phyloP scores from a whole-genome alignment of 2,797 vertebrate genomes.

The Malacoctenus gilli region DNA sequence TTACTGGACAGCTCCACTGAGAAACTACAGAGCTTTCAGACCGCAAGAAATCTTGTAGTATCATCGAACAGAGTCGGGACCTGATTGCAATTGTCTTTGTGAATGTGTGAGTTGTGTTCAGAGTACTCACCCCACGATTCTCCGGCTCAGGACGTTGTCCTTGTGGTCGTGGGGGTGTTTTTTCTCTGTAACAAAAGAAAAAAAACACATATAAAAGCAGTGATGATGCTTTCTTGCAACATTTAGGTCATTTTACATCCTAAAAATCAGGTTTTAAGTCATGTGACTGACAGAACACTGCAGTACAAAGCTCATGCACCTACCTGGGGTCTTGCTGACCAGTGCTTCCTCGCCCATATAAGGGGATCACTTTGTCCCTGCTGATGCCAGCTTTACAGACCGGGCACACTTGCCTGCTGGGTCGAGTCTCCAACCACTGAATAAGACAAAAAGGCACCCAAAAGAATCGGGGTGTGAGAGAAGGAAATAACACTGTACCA shows the following conservation, averaged over 20 bases:
- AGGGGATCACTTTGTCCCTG: conserved; percentile 96
- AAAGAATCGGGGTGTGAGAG: too few relatives aligned
- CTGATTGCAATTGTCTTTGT: not conserved
- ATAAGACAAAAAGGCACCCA: too few relatives aligned
- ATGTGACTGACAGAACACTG: too few relatives aligned
- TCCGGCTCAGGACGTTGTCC: conserved; percentile 98
- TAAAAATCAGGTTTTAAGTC: too few relatives aligned
- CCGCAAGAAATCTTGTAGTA: not conserved
- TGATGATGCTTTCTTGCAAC: not conserved
- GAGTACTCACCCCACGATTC: conserved; percentile 92
- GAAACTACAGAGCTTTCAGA: not conserved
- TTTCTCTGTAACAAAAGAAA: conserved; percentile 83
- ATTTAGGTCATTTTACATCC: too few relatives aligned
- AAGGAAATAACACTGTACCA: not conserved
- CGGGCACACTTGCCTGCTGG: conserved; percentile 97
- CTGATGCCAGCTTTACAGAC: conserved; percentile 99
- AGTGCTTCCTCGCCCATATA: conserved; percentile 96
- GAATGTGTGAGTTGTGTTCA: too few relatives aligned
- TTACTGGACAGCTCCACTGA: conserved; percentile 22
- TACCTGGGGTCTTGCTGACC: conserved; percentile 97
- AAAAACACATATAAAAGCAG: conserved; percentile 10
- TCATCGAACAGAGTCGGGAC: not conserved
- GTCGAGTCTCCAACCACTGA: conserved; percentile 97
- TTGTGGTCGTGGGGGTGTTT: conserved; percentile 96
- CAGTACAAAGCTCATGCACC: too few relatives aligned